Conservation (phyloP, 2,113 vertebrate species). For the Spheniscus mendiculus region DNA sequence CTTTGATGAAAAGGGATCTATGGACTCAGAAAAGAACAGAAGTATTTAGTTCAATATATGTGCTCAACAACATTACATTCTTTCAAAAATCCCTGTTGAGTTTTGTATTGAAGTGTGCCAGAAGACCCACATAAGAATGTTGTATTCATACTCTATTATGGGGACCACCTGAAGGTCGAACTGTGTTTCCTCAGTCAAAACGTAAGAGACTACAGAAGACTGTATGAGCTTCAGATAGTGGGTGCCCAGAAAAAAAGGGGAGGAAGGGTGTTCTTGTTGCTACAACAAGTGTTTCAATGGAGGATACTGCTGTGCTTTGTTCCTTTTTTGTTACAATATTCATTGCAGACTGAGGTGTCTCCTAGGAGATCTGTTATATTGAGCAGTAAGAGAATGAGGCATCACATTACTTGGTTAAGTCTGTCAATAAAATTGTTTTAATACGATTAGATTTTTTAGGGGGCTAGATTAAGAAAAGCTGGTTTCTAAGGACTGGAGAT, state of each 20-base stretch:
- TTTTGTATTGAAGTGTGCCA: neutral
- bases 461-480: neutral
- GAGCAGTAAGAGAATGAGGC: neutral
- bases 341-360: neutral
- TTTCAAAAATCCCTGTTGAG: neutral
- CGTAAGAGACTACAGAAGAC: neutral
- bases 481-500: neutral
- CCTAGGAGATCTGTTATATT: neutral
- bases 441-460: neutral
- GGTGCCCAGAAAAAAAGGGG: neutral
- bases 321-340: neutral
- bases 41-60: neutral
- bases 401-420: neutral
- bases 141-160: neutral
- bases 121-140: neutral
- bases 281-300: neutral
- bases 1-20: neutral
- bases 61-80: neutral
- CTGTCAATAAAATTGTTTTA: neutral
- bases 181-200: neutral
- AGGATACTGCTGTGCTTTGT: neutral
- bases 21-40: neutral
- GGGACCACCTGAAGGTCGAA: fast-evolving
- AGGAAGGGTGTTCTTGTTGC: neutral
- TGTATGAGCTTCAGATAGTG: neutral